Conservation (phyloP, 2,888 invertebrate genomes). For the Drosophila flavopinicola region DNA sequence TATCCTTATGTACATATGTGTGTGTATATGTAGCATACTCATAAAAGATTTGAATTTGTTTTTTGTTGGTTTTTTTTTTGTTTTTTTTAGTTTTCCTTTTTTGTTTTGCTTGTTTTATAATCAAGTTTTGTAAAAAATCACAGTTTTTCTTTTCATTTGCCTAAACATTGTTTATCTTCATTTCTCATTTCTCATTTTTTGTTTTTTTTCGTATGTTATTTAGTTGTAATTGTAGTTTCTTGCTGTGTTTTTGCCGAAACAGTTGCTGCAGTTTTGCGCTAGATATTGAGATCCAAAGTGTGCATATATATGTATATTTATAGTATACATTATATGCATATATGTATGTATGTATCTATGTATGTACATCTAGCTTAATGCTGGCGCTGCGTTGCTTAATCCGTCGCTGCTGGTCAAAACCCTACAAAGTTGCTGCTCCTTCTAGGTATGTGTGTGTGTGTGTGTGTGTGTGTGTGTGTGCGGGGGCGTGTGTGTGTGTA, state of each 20-base stretch:
- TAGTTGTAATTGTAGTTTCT: conserved; percentile 16
- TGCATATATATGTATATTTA: conserved; percentile 35
- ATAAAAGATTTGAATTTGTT: conserved; percentile 45
- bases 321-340: background rate
- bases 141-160: conserved; percentile 81
- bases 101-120: conserved; percentile 63
- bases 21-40: conserved; percentile 31
- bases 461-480: background rate
- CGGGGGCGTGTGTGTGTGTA: conserved; percentile 14
- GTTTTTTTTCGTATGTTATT: too few species aligned
- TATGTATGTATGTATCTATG: conserved; percentile 7
- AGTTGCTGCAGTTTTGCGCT: conserved; percentile 61
- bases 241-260: conserved; percentile 64
- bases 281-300: conserved; percentile 57
- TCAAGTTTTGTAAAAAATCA: conserved; percentile 81
- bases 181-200: too few species aligned
- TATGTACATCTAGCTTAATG: conserved; percentile 17
- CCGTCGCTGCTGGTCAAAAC: conserved; percentile 7
- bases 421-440: conserved; percentile 7
- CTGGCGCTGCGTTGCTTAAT: background rate
- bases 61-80: background rate
- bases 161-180: conserved; percentile 58
- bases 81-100: conserved; percentile 26
- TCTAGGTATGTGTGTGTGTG: conserved; percentile 12
- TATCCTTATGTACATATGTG: conserved; percentile 9